Evolutionary conservation across 2,797 vertebrate genomes (phyloP), one percentile per base, ranked within the genome.

Genomic region (Pipistrellus pygmaeus): DNA sequence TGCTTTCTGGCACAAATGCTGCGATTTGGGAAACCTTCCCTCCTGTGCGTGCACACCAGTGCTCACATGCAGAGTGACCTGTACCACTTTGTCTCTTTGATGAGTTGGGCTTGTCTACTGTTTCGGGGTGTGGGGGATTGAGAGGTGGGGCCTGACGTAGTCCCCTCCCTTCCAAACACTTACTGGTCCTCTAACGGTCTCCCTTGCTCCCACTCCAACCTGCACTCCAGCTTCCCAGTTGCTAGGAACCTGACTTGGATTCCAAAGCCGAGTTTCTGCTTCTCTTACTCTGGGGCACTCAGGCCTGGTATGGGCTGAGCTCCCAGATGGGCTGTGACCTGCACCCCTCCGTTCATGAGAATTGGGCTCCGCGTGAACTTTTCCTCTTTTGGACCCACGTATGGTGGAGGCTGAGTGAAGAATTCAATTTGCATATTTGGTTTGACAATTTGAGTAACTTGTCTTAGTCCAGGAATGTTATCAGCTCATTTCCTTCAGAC

Each of bases 341-440:
- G 8, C 1, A 62, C 64, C 11, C 23, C 11, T 62, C 8, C 6
- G 32, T 88, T 92, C 44, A 35, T 76, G 46, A 87, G 4, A 13
- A 23, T 44, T 80, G 71, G n/a, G 35, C 30, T 72, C 41, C 53
- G 72, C 5, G 0, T 90, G 83, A 95, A 53, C n/a, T 35, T 86
- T 53, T 83, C 69, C 12, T 66, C 32, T 60, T 92, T 82, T 82
- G 84, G n/a, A 68, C 18, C 8, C 14, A 48, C 81, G 77, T 89
- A 0, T 85, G 15, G 25, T 89, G 8, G 27, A 72, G 1, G 51
- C 38, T 44, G 57, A 96, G 57, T 87, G 76, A 94, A 85, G 21
- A 90, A 72, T 92, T 92, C 86, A 9, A 72, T 84, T 69, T 96
- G 14, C 48, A 35, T 89, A 18, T 75, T 80, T 41, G 53, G 18